These are phyloP conservation scores for Hylaeus anthracinus DNA, from an alignment of 1,140 invertebrate species.

Conservation along the genomic window DNA sequence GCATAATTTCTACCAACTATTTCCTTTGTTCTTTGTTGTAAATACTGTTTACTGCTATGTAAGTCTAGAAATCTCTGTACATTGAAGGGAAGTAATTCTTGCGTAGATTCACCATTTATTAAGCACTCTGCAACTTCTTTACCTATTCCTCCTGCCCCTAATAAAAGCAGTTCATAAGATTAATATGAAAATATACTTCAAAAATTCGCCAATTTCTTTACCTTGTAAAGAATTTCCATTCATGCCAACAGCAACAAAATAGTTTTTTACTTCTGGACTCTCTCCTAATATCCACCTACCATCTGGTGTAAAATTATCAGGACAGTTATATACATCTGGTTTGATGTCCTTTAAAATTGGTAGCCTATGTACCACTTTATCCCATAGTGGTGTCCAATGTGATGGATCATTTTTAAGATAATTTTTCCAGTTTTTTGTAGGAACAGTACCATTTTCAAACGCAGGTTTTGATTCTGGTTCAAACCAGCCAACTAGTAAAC, in stretches of 20 bases:
- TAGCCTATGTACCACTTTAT: constrained; percentile 85
- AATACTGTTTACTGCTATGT: constrained; percentile 90
- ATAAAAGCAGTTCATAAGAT: constrained; percentile 25
- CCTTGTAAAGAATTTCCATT: constrained; percentile 84
- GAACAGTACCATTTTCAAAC: constrained; percentile 83
- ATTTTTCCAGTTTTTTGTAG: constrained; percentile 82
- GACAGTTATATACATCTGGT: constrained; percentile 85
- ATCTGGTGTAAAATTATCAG: constrained; percentile 91
- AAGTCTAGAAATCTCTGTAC: constrained; percentile 90
- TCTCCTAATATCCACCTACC: constrained; percentile 87
- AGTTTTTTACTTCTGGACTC: constrained; percentile 88
- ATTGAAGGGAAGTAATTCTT: constrained; percentile 85
- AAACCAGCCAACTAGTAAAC: constrained; percentile 86
- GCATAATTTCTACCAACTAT: constrained; percentile 86
- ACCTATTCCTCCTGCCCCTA: constrained; percentile 88
- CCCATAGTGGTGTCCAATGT: constrained; percentile 84
- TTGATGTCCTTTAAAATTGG: constrained; percentile 83
- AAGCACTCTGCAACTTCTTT: constrained; percentile 89
- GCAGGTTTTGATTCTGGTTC: constrained; percentile 85
- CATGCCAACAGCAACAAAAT: constrained; percentile 90
- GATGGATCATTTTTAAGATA: constrained; percentile 82
- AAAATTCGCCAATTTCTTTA: constrained; percentile 18
- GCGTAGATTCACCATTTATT: constrained; percentile 84
- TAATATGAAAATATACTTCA: neutral
- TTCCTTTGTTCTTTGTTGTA: constrained; percentile 88